Evolutionary conservation across 2,888 invertebrate genomes (phyloP).

Genomic region (Omphaloscelis lunosa): DNA sequence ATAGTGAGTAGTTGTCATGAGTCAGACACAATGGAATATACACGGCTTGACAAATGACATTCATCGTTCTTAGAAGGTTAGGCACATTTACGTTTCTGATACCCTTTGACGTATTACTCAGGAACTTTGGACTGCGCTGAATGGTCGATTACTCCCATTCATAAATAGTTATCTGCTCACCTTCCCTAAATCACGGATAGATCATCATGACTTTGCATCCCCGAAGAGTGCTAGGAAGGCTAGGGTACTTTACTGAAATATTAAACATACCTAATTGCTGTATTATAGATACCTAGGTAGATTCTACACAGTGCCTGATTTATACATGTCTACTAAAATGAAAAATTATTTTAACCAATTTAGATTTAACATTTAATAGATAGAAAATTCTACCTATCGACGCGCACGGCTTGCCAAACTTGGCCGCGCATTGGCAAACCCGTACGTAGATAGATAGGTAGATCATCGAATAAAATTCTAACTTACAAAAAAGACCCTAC

Average conservation of each 20-base stretch:
- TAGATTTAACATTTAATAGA: background rate
- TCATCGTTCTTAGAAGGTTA: conserved; percentile 23
- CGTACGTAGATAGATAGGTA: background rate
- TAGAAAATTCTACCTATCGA: background rate
- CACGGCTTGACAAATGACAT: conserved; percentile 40
- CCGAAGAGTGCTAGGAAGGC: background rate
- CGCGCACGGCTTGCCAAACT: background rate
- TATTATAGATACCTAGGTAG: background rate
- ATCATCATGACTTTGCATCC: background rate
- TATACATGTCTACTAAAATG: background rate
- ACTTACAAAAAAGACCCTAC: background rate
- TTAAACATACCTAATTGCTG: background rate
- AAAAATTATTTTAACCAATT: background rate
- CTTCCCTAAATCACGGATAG: background rate
- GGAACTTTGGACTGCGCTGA: background rate
- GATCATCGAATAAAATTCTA: background rate
- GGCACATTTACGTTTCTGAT: background rate
- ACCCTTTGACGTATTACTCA: background rate
- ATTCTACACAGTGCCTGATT: background rate
- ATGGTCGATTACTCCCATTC: background rate
- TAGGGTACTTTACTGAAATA: background rate
- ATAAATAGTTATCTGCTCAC: background rate
- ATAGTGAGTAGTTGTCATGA: conserved; percentile 37
- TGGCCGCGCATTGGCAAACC: background rate
- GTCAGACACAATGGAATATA: conserved; percentile 45